phyloP scores from a whole-genome alignment of 2,797 vertebrate genomes.

The Hoplostethus atlanticus region DNA sequence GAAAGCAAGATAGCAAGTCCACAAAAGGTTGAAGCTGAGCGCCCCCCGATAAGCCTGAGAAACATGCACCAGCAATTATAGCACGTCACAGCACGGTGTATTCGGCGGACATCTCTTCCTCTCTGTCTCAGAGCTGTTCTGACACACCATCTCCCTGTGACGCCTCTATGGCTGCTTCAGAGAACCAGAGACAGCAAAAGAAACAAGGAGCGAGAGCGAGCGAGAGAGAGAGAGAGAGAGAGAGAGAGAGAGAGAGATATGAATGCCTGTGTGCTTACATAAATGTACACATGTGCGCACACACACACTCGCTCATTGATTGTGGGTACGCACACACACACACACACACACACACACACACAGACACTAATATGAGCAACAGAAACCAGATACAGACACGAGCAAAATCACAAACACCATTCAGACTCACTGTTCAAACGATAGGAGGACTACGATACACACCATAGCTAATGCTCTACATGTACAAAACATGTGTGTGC shows the following conservation, averaged over 20 bases:
- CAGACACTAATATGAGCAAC: constrained; percentile 3
- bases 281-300: constrained; percentile 30
- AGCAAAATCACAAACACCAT: constrained; percentile 31
- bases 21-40: constrained; percentile 27
- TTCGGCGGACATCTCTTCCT: constrained; percentile 65
- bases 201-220: constrained; percentile 31
- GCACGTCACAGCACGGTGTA: constrained; percentile 42
- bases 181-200: constrained; percentile 45
- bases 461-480: neutral
- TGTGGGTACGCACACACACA: constrained; percentile 4
- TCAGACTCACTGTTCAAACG: constrained; percentile 50
- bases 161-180: constrained; percentile 64
- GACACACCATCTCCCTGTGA: constrained; percentile 74
- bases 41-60: constrained; percentile 48
- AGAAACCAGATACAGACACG: neutral
- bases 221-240: constrained; percentile 36
- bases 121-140: constrained; percentile 69
- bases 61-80: constrained; percentile 66
- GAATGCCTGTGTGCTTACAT: constrained; percentile 32
- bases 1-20: neutral
- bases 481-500: constrained; percentile 33
- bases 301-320: constrained; percentile 3
- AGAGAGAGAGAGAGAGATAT: constrained; percentile 48
- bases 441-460: constrained; percentile 32
- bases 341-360: constrained; percentile 12